A percentile compares a stretch with the other conserved stretches of the same genome.
These are phyloP conservation scores for Oreochromis niloticus DNA, from an alignment of 2,113 vertebrate species.

Conservation along the genomic window DNA sequence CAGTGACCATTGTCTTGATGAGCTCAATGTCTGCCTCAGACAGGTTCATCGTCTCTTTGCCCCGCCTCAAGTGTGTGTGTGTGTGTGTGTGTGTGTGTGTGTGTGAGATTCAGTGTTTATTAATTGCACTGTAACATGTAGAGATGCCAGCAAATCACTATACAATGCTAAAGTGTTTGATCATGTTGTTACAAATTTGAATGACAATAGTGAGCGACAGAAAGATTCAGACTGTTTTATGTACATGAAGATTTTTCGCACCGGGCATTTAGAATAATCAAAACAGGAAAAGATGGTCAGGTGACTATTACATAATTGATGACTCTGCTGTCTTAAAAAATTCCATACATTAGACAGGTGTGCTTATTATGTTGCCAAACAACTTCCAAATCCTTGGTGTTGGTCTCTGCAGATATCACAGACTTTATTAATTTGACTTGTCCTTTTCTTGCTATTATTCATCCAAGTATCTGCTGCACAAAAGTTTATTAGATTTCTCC, in stretches of 20 bases:
- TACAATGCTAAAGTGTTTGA: background rate
- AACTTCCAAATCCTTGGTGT: background rate
- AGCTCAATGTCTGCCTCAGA: background rate
- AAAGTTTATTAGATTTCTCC: background rate
- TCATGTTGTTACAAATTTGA: background rate
- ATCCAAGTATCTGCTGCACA: background rate
- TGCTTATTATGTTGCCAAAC: background rate
- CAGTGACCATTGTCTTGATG: background rate
- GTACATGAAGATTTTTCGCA: background rate
- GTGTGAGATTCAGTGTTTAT: accelerated
- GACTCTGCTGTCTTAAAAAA: background rate
- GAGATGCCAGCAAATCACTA: background rate
- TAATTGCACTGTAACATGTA: background rate
- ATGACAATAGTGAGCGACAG: background rate
- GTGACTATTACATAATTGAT: background rate
- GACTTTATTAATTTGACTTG: background rate
- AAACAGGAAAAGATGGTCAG: background rate
- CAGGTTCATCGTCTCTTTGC: background rate
- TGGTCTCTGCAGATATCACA: background rate
- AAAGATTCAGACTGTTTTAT: background rate
- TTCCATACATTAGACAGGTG: background rate
- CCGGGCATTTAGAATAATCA: background rate
- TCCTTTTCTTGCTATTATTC: background rate
- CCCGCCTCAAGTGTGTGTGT: background rate
- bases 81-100: background rate